Evolutionary conservation across 2,888 invertebrate species (phyloP).

Genomic region (Drosophila hamatofila): DNA sequence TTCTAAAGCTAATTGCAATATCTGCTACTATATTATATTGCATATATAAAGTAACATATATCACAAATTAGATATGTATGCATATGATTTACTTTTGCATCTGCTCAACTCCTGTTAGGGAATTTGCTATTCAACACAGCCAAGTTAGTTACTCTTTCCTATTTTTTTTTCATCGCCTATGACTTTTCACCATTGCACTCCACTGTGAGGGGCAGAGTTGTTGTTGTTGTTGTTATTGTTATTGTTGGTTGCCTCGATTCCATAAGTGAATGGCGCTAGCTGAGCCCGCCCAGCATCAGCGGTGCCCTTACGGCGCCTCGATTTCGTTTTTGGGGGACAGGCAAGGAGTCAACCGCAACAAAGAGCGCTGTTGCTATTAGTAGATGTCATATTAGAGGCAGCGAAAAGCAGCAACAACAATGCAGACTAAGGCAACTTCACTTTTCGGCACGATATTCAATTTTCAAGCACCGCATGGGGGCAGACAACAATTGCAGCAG

Average conservation of each 20-base stretch:
- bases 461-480: constrained; percentile 67
- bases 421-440: constrained; percentile 47
- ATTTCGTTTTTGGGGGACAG: constrained; percentile 2
- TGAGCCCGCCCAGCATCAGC: constrained; percentile 52
- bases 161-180: constrained; percentile 57
- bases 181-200: constrained; percentile 79
- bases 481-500: constrained; percentile 11
- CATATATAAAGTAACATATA: too few relatives aligned
- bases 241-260: constrained; percentile 45
- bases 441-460: constrained; percentile 76
- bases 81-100: too few relatives aligned
- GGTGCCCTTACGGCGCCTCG: constrained; percentile 52
- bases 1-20: too few relatives aligned
- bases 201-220: constrained; percentile 33
- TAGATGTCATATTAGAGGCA: constrained; percentile 74
- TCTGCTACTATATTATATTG: too few relatives aligned
- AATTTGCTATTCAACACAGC: background rate
- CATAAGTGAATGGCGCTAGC: constrained; percentile 69
- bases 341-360: constrained; percentile 29
- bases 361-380: constrained; percentile 61
- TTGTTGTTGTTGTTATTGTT: background rate
- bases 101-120: background rate
- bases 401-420: constrained; percentile 36
- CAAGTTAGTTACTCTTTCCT: background rate
- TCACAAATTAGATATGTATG: too few relatives aligned